Percentiles rank a stretch among this genome's conserved stretches.
Conservation (phyloP, 2,113 vertebrate genomes). For the Catharus fuscescens region DNA sequence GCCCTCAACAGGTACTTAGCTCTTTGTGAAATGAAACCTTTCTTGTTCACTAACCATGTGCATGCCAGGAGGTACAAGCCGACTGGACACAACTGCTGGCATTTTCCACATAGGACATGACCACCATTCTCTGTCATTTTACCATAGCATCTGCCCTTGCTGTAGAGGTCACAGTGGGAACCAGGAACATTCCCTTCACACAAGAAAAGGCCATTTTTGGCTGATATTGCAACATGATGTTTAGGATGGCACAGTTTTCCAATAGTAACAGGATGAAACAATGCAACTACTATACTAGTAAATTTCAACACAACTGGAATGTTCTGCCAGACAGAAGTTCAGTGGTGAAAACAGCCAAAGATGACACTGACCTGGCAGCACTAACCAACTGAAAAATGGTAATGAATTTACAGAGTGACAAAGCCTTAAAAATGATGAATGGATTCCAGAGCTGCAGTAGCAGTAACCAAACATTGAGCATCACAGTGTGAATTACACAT, state of each 20-base stretch:
- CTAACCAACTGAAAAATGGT: not conserved
- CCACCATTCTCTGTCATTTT: not conserved
- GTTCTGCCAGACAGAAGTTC: not conserved
- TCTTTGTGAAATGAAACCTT: not conserved
- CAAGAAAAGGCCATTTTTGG: not conserved
- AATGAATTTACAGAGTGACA: not conserved
- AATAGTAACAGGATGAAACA: not conserved
- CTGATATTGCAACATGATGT: not conserved
- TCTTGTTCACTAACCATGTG: not conserved
- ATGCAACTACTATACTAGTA: not conserved
- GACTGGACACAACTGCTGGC: rapidly evolving
- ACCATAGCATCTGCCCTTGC: not conserved
- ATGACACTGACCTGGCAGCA: not conserved
- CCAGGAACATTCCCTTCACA: not conserved
- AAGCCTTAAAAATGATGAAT: not conserved
- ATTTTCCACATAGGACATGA: not conserved
- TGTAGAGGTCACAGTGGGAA: not conserved
- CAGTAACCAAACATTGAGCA: not conserved
- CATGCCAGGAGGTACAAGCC: not conserved
- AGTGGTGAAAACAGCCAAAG: not conserved
- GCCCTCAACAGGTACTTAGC: not conserved
- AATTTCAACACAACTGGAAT: not conserved
- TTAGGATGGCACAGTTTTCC: not conserved
- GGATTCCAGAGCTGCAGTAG: not conserved
- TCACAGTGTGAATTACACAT: not conserved